Conservation (phyloP, 2,888 invertebrate species). For the Phyllotreta cruciferae region DNA sequence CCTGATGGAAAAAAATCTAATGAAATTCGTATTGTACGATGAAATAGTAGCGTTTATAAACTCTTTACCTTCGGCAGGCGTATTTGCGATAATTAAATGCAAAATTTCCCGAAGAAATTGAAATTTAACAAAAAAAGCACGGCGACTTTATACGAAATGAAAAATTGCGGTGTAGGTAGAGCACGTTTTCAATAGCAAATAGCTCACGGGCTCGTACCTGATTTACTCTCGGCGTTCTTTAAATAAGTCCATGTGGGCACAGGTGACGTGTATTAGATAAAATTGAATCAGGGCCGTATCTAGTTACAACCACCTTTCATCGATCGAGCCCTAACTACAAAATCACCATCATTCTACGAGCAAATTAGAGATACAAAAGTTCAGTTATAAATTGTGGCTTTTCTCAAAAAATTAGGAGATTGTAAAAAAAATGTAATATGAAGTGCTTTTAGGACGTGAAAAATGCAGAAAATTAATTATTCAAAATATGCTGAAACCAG, state of each 20-base stretch:
- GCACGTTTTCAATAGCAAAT: slow-evolving; percentile 19
- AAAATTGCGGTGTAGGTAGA: slow-evolving; percentile 8
- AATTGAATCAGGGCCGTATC: slow-evolving; percentile 9
- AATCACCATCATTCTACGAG: background rate
- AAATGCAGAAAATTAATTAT: too few relatives aligned
- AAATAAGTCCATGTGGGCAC: slow-evolving; percentile 15
- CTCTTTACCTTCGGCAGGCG: too few relatives aligned
- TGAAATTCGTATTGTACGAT: too few relatives aligned
- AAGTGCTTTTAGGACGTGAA: too few relatives aligned
- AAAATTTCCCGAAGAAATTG: too few relatives aligned
- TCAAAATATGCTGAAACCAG: background rate
- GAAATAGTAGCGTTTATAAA: too few relatives aligned
- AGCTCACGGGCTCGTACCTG: slow-evolving; percentile 13
- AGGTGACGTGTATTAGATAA: slow-evolving; percentile 13
- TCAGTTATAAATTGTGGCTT: too few relatives aligned
- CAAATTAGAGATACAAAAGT: background rate
- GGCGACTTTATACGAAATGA: background rate
- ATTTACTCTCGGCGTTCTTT: slow-evolving; percentile 16
- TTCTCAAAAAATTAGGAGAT: too few relatives aligned
- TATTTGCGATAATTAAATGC: too few relatives aligned
- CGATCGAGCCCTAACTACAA: background rate
- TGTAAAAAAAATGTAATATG: too few relatives aligned
- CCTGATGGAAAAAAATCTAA: too few relatives aligned
- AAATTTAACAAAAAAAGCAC: too few relatives aligned
- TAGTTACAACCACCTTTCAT: background rate